Conservation (phyloP, 2,797 vertebrate species). For the Limosa lapponica region DNA sequence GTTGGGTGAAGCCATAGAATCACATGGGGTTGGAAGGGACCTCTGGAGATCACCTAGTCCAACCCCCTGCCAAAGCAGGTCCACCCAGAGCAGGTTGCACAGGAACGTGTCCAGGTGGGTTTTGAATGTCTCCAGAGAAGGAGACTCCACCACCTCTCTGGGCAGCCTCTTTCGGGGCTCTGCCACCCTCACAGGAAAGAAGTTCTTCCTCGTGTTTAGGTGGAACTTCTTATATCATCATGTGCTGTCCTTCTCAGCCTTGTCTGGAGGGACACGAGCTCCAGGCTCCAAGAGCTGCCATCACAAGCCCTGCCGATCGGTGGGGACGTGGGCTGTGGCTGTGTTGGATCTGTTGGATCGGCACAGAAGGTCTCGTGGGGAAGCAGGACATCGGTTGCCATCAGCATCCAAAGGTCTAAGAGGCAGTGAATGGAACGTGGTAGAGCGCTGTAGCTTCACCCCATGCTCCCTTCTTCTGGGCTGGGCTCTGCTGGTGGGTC, state of each 20-base stretch:
- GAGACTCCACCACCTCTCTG: too few species aligned
- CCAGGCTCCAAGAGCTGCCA: not conserved
- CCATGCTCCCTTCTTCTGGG: not conserved
- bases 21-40: too few species aligned
- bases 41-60: not conserved
- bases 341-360: accelerated
- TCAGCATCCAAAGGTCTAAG: accelerated
- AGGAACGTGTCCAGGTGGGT: too few species aligned
- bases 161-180: too few species aligned
- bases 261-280: accelerated
- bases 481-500: accelerated
- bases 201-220: too few species aligned
- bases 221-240: not conserved
- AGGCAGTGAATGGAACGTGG: accelerated
- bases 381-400: accelerated
- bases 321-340: accelerated
- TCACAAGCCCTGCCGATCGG: accelerated
- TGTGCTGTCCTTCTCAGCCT: not conserved
- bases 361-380: accelerated
- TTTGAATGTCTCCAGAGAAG: too few species aligned
- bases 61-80: too few species aligned
- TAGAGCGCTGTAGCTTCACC: not conserved
- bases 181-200: too few species aligned
- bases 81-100: too few species aligned
- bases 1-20: not conserved